Conservation (phyloP, 2,113 vertebrate genomes). For the Herpetotheres cachinnans region DNA sequence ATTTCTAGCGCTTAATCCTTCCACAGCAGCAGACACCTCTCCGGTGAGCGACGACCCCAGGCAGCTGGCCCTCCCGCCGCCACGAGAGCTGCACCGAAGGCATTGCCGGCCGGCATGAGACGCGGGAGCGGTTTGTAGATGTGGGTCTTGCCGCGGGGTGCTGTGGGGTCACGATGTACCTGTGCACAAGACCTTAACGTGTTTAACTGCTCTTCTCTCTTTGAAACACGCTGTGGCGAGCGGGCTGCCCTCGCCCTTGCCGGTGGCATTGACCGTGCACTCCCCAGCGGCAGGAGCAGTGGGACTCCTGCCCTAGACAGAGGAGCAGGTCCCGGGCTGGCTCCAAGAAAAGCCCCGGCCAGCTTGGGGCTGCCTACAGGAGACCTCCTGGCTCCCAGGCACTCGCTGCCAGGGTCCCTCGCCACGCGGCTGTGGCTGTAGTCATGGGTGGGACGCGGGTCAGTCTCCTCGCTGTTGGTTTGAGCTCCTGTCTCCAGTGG, state of each 20-base stretch:
- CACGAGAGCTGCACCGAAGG: not conserved
- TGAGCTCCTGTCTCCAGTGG: not conserved
- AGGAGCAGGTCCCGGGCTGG: not conserved
- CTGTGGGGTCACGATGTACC: not conserved
- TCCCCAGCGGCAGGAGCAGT: fast-evolving
- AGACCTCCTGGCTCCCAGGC: not conserved
- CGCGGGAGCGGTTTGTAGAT: not conserved
- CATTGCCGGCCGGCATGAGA: not conserved
- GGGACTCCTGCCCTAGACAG: not conserved
- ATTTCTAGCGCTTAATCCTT: not conserved
- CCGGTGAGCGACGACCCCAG: not conserved
- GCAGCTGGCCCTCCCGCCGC: not conserved
- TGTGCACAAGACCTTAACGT: fast-evolving
- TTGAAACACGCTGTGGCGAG: fast-evolving
- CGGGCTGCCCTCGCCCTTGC: not conserved
- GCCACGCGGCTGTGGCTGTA: not conserved
- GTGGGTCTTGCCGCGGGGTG: not conserved
- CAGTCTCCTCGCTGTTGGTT: not conserved
- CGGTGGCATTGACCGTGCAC: fast-evolving
- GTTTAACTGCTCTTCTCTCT: not conserved
- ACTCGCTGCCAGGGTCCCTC: fast-evolving
- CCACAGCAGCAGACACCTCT: not conserved
- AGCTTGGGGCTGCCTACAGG: not conserved
- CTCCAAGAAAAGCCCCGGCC: not conserved
- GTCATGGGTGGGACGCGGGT: not conserved